Conservation (phyloP, 2,797 vertebrate species). For the Eospalax fontanierii region DNA sequence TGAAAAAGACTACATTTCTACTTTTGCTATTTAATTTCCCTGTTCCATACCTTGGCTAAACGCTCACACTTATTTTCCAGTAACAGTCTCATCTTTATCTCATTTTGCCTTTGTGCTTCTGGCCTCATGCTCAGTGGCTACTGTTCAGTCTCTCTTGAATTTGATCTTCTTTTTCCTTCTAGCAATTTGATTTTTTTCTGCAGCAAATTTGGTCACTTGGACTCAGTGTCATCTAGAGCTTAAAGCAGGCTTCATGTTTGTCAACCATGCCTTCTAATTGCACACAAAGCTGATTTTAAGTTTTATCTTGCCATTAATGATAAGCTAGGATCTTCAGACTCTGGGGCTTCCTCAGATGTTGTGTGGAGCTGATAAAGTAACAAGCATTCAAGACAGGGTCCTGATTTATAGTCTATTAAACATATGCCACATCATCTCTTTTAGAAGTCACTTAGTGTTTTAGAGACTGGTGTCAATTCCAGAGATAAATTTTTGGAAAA, state of each 20-base stretch:
- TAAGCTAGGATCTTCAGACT: not conserved
- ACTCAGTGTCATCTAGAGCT: not conserved
- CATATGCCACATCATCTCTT: not conserved
- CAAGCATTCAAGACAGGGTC: conserved; percentile 21
- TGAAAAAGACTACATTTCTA: not conserved
- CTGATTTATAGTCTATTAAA: conserved; percentile 47
- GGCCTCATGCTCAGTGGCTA: not conserved
- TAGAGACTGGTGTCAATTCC: conserved; percentile 13
- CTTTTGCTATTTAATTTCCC: conserved; percentile 35
- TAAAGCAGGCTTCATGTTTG: not conserved
- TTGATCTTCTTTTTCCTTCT: not conserved
- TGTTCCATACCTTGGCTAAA: conserved; percentile 22
- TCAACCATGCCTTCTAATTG: not conserved
- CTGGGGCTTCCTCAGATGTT: not conserved
- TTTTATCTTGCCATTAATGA: not conserved
- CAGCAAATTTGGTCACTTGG: not conserved
- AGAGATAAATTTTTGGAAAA: not conserved
- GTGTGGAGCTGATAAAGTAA: not conserved
- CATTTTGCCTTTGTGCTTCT: conserved; percentile 41
- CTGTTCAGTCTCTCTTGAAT: conserved; percentile 36
- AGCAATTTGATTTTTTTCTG: conserved; percentile 35
- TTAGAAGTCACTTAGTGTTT: conserved; percentile 32
- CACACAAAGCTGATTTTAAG: not conserved
- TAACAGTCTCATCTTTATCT: conserved; percentile 10
- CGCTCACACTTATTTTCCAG: conserved; percentile 15